phyloP scores from a whole-genome alignment of 2,888 invertebrate species.

The Bimastos eiseni region DNA sequence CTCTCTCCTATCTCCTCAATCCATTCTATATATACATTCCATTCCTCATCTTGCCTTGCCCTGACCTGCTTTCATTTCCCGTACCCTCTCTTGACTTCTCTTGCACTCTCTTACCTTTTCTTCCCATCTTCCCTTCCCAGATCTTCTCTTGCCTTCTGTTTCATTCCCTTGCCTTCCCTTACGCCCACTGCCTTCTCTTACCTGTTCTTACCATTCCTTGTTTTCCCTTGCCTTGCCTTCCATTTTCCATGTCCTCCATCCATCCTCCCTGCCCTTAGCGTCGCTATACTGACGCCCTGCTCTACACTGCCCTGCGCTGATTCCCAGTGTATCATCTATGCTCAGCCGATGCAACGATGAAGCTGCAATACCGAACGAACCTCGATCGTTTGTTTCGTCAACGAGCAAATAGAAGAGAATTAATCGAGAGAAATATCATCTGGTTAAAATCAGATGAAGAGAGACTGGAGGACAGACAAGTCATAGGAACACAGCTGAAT shows the following conservation, averaged over 20 bases:
- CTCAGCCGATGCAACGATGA: not conserved
- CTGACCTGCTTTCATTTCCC: too few species aligned
- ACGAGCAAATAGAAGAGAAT: constrained; percentile 6
- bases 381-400: not conserved
- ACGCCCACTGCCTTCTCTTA: too few species aligned
- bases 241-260: not conserved
- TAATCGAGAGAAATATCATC: constrained; percentile 2
- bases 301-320: not conserved
- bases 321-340: not conserved
- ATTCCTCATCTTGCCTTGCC: too few species aligned
- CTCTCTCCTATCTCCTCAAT: too few species aligned
- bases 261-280: not conserved
- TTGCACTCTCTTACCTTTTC: too few species aligned
- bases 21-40: too few species aligned
- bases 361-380: not conserved
- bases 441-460: constrained; percentile 19
- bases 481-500: not conserved
- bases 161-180: too few species aligned
- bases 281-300: too few species aligned
- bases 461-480: not conserved
- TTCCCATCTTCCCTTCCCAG: too few species aligned
- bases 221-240: not conserved
- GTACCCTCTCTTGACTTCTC: too few species aligned
- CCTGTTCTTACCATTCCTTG: too few species aligned
- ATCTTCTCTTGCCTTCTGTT: too few species aligned